Percentiles rank a stretch among this genome's conserved stretches.
Evolutionary conservation across 1,140 invertebrate genomes (phyloP).

Genomic region (Drosophila bocqueti): DNA sequence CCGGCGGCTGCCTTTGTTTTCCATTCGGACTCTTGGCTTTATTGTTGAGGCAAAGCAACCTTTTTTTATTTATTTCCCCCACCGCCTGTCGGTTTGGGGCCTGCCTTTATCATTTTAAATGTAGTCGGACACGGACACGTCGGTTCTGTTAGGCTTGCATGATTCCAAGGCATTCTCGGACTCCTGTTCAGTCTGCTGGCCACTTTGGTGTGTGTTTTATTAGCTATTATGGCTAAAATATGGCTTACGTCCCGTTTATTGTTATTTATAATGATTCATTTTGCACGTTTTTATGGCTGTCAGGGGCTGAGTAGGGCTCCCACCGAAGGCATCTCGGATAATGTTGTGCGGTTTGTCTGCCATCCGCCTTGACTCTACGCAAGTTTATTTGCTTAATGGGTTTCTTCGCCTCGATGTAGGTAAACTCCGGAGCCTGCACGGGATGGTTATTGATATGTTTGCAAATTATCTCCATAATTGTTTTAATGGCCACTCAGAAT

Average conservation of each 20-base stretch:
- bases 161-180: constrained; percentile 54
- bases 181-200: constrained; percentile 23
- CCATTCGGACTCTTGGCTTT: constrained; percentile 49
- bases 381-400: constrained; percentile 55
- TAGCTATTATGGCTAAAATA: constrained; percentile 80
- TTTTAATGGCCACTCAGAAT: constrained; percentile 26
- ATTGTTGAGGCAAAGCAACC: constrained; percentile 45
- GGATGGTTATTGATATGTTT: constrained; percentile 44
- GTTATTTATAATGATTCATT: constrained; percentile 82
- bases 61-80: constrained; percentile 29
- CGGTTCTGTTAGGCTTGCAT: constrained; percentile 71
- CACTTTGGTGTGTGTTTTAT: constrained; percentile 79
- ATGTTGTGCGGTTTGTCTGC: constrained; percentile 54
- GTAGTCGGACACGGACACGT: constrained; percentile 71
- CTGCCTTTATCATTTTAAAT: constrained; percentile 76
- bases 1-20: constrained; percentile 30
- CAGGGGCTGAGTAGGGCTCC: constrained; percentile 52
- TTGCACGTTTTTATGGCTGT: constrained; percentile 78
- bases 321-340: constrained; percentile 36
- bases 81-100: constrained; percentile 40
- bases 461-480: constrained; percentile 42
- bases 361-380: constrained; percentile 37
- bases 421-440: not conserved
- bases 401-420: constrained; percentile 6
- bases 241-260: constrained; percentile 80